Base-by-base conservation (phyloP, 2,797 vertebrate genomes). In the Tapirus indicus region DNA sequence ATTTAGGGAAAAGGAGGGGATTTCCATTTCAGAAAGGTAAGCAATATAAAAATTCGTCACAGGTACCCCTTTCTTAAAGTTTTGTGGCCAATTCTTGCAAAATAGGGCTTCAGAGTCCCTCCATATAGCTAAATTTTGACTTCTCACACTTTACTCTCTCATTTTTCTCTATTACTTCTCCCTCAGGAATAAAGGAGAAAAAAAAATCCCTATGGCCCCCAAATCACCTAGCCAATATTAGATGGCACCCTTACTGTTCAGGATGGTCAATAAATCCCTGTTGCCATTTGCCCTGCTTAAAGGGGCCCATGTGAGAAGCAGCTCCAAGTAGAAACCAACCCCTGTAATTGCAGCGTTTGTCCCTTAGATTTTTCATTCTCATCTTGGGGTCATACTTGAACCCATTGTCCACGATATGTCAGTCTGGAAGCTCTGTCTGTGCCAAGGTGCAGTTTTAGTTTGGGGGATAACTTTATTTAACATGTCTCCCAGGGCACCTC, bases 1-100 rank as follows among this genome's bases (percentile, higher is more conserved):
- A 49, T 38, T 38, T 62, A 32, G 14, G 25, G 27, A 27, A 83
- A 87, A 89, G 66, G 20, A 80, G 5, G 10, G 23, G 7, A 58
- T 38, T 90, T 90, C 23, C 20, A 87, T 82, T 95, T 88, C 23
- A 91, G 71, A 92, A 92, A 75, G 20, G 78, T 64, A 72, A 75
- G 6, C 41, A 78, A 41, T 74, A 75, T 71, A 72, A 64, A 82
- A 75, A 92, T 23, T 60, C 47, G 86, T 38, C 21, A 68, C 58
- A 27, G 32, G 14, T 2, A 38, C 2, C 60, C 0, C 32, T 93
- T 56, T 85, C 78, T 83, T 72, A 77, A 95, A 23, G 1, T 89
- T 69, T 4, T 21, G 9, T 18, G 10, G 9, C 4, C 7, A 41
- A 58, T 94, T 88, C 20, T 83, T 83, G 20, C 21, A 62, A 80